These are phyloP conservation scores for Diplolepis rosae DNA, from an alignment of 2,888 invertebrate species.

Conservation along the genomic window DNA sequence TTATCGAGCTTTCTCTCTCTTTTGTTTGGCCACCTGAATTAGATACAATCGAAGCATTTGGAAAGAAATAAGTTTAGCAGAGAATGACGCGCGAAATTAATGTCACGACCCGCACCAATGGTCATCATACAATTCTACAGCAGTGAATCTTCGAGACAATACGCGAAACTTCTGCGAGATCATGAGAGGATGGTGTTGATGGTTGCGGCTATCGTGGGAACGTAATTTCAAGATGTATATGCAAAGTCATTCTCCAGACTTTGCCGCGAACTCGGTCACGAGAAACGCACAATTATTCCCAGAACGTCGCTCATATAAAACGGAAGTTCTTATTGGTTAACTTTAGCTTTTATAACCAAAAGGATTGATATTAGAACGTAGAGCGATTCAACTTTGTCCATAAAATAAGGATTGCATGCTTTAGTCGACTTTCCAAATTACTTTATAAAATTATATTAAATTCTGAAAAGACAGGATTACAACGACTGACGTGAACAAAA, in stretches of 20 bases:
- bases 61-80: not conserved
- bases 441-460: no score
- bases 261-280: not conserved
- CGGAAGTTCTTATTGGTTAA: not conserved
- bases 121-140: not conserved
- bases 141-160: not conserved
- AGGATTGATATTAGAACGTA: not conserved
- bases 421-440: no score
- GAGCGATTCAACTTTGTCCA: not conserved
- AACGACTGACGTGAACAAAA: no score
- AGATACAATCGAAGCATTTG: not conserved
- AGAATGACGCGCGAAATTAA: not conserved
- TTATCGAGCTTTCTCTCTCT: no score
- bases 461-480: no score
- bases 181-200: not conserved
- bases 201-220: not conserved
- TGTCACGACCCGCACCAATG: not conserved
- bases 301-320: not conserved
- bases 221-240: not conserved
- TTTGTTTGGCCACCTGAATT: not conserved
- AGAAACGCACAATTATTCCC: not conserved
- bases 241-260: not conserved
- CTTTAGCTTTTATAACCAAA: not conserved
- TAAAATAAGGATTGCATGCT: not conserved
- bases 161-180: not conserved